Conservation (phyloP, 2,888 invertebrate species). For the Pristionchus entomophagus region DNA sequence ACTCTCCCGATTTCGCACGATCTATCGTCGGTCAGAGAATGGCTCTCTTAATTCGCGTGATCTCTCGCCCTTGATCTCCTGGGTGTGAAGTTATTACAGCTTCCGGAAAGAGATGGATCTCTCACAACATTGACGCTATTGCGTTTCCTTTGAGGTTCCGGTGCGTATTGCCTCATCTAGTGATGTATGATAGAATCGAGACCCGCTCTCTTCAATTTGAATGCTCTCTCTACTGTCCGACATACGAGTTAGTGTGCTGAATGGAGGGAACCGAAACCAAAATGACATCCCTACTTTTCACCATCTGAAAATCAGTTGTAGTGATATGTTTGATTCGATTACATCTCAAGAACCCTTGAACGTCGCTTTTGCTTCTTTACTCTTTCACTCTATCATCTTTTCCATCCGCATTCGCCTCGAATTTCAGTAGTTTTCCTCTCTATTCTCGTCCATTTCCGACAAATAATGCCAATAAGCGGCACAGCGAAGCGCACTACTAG, state of each 20-base stretch:
- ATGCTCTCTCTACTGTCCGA: no score
- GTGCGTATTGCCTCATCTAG: background rate
- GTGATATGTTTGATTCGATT: no score
- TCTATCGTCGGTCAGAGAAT: conserved; percentile 8
- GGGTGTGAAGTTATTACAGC: conserved; percentile 35
- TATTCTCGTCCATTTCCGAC: background rate
- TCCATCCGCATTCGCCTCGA: background rate
- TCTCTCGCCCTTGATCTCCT: background rate
- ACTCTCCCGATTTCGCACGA: background rate
- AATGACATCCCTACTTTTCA: no score
- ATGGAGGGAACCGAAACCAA: no score
- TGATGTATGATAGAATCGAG: no score
- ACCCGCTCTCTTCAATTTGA: no score
- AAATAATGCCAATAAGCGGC: background rate
- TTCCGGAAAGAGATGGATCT: background rate
- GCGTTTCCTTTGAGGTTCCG: background rate
- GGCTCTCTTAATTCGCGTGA: background rate
- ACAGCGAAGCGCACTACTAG: background rate
- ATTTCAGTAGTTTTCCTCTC: background rate
- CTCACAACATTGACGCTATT: conserved; percentile 4
- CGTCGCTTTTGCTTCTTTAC: background rate
- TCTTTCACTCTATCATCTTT: no score
- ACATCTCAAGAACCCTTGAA: conserved; percentile 1
- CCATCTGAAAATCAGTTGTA: no score
- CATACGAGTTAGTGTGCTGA: no score